Percentiles rank a stretch among this genome's conserved stretches.
Conservation (phyloP, 1,140 invertebrate genomes). For the Mizuhopecten yessoensis region DNA sequence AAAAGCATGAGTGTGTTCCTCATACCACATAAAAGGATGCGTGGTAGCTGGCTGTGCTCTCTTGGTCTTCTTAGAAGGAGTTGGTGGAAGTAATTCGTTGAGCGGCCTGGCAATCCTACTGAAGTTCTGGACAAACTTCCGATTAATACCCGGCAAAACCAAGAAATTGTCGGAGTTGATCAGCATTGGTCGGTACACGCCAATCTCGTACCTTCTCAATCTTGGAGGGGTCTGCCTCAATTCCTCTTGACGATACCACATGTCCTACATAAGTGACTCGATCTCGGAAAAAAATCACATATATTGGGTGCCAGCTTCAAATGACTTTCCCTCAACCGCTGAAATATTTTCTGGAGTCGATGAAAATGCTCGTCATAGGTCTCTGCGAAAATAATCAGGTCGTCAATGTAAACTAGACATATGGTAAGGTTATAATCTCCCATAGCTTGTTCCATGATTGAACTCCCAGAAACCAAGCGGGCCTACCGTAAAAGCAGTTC, state of each 20-base stretch:
- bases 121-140: conserved; percentile 63
- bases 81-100: no score
- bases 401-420: conserved; percentile 50
- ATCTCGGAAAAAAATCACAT: conserved; percentile 76
- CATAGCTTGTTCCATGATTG: no score
- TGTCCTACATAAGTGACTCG: conserved; percentile 43
- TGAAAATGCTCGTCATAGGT: conserved; percentile 80
- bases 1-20: neutral
- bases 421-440: no score
- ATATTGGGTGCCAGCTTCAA: conserved; percentile 83
- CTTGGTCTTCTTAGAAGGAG: neutral
- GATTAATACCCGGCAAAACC: conserved; percentile 68
- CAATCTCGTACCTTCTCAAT: conserved; percentile 68
- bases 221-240: conserved; percentile 69
- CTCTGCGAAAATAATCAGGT: conserved; percentile 64
- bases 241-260: conserved; percentile 63
- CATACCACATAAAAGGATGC: no score
- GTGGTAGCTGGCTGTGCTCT: no score
- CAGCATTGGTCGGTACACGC: conserved; percentile 67
- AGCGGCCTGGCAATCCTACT: conserved; percentile 56
- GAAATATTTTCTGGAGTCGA: conserved; percentile 81
- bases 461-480: conserved; percentile 52
- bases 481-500: no score
- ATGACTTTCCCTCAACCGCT: conserved; percentile 76
- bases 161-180: conserved; percentile 71